These are phyloP conservation scores for Cosmopolites sordidus DNA, from an alignment of 2,888 invertebrate genomes.

Conservation along the genomic window DNA sequence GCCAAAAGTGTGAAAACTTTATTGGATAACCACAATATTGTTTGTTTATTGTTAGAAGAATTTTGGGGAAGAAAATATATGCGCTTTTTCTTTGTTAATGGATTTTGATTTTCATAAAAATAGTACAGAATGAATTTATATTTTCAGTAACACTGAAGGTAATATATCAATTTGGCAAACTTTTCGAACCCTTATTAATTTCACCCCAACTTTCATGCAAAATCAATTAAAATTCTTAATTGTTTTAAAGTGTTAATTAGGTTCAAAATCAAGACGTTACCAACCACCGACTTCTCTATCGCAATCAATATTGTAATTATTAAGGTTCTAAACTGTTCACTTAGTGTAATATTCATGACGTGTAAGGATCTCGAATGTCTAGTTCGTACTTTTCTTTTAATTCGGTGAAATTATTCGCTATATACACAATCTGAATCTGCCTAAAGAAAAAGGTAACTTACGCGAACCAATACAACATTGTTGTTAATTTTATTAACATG, in stretches of 20 bases:
- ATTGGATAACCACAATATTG: no score
- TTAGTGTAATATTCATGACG: constrained; percentile 18
- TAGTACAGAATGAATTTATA: no score
- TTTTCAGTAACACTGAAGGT: no score
- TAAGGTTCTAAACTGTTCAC: constrained; percentile 11
- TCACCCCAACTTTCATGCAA: background rate
- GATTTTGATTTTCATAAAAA: no score
- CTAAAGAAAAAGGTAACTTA: no score
- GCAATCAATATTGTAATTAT: constrained; percentile 19
- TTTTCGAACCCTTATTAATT: background rate
- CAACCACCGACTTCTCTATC: constrained; percentile 1
- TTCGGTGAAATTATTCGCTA: constrained; percentile 6
- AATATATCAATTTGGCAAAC: background rate
- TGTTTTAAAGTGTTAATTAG: constrained; percentile 14
- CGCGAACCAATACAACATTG: no score
- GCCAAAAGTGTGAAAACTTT: no score
- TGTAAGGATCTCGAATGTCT: constrained; percentile 15
- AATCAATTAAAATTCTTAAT: constrained; percentile 19
- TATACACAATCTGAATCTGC: constrained; percentile 7
- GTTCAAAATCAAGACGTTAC: constrained; percentile 7
- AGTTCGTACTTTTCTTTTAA: constrained; percentile 20
- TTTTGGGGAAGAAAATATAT: no score
- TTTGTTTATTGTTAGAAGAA: no score
- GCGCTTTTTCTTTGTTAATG: no score
- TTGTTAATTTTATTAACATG: no score